phyloP scores from a whole-genome alignment of 2,113 vertebrate species.

The Empidonax alnorum region DNA sequence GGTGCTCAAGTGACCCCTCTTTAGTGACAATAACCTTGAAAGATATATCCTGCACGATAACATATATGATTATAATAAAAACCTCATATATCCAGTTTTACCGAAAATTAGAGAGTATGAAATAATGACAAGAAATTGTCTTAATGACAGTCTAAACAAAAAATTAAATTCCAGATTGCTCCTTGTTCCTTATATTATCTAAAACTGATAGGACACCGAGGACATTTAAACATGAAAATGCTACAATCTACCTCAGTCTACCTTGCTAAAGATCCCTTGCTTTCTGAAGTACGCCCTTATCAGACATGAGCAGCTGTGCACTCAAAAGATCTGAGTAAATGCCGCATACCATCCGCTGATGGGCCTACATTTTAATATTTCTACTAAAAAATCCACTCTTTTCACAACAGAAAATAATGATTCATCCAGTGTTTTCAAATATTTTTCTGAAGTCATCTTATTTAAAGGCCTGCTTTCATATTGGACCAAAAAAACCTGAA shows the following conservation, averaged over 20 bases:
- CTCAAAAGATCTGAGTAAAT: not conserved
- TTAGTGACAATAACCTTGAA: not conserved
- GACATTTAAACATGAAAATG: not conserved
- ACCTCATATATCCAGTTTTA: not conserved
- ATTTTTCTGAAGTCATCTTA: not conserved
- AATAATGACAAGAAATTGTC: not conserved
- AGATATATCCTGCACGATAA: not conserved
- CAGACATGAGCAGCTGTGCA: not conserved
- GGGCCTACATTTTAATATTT: not conserved
- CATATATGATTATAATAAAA: too few relatives aligned
- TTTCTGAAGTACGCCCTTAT: not conserved
- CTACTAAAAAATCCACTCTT: not conserved
- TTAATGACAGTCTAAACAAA: not conserved
- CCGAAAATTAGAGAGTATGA: not conserved
- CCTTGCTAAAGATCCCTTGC: not conserved
- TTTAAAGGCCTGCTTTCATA: not conserved
- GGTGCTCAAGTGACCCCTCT: not conserved
- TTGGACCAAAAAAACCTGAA: not conserved
- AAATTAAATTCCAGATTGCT: not conserved
- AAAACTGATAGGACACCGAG: not conserved
- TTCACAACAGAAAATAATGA: not conserved
- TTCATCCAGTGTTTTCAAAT: constrained; percentile 6
- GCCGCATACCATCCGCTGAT: not conserved
- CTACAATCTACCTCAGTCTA: not conserved
- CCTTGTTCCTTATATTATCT: not conserved